Evolutionary conservation across 2,113 vertebrate genomes (phyloP).

Genomic region (Condylura cristata): DNA sequence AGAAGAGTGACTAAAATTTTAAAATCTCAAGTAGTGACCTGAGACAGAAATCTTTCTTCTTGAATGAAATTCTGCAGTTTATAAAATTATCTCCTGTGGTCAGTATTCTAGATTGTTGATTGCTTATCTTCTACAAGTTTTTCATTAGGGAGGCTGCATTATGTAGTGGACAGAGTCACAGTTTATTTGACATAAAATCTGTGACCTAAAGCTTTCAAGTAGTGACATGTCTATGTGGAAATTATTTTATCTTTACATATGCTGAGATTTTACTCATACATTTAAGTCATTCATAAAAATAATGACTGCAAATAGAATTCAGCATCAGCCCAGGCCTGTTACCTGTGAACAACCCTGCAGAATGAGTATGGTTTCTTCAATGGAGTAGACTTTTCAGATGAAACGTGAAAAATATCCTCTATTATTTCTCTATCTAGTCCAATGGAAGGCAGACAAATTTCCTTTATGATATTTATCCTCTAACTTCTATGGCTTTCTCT

Average conservation of each 20-base stretch:
- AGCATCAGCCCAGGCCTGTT: neutral
- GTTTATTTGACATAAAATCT: neutral
- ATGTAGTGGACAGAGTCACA: conserved; percentile 6
- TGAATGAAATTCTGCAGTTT: neutral
- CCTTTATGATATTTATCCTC: neutral
- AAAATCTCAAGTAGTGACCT: conserved; percentile 4
- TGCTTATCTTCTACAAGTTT: neutral
- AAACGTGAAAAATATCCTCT: neutral
- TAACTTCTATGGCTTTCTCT: neutral
- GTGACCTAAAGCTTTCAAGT: neutral
- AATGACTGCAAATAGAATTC: neutral
- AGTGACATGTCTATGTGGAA: neutral
- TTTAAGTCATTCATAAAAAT: neutral
- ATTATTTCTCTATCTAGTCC: neutral
- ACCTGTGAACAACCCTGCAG: neutral
- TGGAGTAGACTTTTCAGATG: neutral
- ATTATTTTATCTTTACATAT: conserved; percentile 11
- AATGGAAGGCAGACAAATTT: neutral
- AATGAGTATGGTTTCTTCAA: neutral
- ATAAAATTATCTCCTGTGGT: neutral
- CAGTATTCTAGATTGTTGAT: neutral
- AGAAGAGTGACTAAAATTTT: neutral
- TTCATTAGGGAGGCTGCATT: neutral
- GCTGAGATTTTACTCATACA: neutral
- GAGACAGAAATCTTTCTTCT: neutral